Conservation (phyloP, 1,140 invertebrate genomes). For the Eulimnadia texana region DNA sequence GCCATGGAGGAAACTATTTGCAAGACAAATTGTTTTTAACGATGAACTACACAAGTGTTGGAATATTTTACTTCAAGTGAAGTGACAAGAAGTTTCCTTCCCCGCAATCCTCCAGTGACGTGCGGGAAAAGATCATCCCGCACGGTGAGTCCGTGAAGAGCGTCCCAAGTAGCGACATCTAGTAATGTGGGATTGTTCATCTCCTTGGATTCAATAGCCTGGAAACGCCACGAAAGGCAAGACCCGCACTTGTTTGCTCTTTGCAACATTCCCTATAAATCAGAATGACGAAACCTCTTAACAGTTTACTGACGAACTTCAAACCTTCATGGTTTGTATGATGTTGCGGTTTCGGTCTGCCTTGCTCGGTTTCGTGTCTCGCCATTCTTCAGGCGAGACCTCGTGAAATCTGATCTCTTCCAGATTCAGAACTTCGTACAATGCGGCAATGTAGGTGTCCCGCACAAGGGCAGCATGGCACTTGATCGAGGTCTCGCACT, state of each 20-base stretch:
- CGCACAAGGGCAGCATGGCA: slow-evolving; percentile 47
- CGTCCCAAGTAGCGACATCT: slow-evolving; percentile 55
- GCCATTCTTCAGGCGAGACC: slow-evolving; percentile 66
- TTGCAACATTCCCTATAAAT: slow-evolving; percentile 33
- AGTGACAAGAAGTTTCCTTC: slow-evolving; percentile 34
- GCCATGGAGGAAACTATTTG: slow-evolving; percentile 70
- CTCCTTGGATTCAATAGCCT: slow-evolving; percentile 49
- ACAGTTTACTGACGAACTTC: too few species aligned
- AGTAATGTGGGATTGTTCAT: slow-evolving; percentile 33
- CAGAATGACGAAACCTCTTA: slow-evolving; percentile 9
- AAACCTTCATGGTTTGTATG: slow-evolving; percentile 42
- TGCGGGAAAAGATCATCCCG: slow-evolving; percentile 62
- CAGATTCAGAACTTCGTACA: slow-evolving; percentile 45
- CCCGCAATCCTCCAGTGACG: slow-evolving; percentile 56
- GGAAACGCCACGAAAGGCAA: slow-evolving; percentile 47
- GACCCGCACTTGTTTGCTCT: slow-evolving; percentile 40
- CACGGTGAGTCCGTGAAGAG: slow-evolving; percentile 45
- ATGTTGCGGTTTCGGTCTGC: slow-evolving; percentile 42
- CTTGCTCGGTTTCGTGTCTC: slow-evolving; percentile 52
- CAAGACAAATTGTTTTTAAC: slow-evolving; percentile 8
- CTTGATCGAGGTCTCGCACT: slow-evolving; percentile 30
- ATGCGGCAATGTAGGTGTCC: slow-evolving; percentile 39
- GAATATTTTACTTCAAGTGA: slow-evolving; percentile 28
- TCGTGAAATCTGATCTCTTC: slow-evolving; percentile 51
- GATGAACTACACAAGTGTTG: not conserved